phyloP scores from a whole-genome alignment of 1,140 invertebrate species.

The Watersipora subatra region DNA sequence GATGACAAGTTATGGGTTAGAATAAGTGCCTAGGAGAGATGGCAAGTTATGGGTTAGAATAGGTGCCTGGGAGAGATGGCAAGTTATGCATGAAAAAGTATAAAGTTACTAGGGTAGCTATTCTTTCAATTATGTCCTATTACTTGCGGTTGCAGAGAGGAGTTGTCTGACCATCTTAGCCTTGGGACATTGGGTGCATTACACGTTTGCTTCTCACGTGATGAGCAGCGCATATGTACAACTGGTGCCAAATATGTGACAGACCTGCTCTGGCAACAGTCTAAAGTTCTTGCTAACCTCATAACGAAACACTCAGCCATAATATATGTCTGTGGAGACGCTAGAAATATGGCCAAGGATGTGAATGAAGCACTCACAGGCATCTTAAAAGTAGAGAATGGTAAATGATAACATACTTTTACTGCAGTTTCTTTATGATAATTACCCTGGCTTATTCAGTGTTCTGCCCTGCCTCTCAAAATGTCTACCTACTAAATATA shows the following conservation, averaged over 20 bases:
- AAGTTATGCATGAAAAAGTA: too few species aligned
- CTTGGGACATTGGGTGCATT: not conserved
- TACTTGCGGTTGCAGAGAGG: not conserved
- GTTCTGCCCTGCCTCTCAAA: too few species aligned
- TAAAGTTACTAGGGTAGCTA: too few species aligned
- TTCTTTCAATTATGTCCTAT: too few species aligned
- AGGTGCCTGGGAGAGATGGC: too few species aligned
- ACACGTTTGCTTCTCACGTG: not conserved
- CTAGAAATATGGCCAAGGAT: constrained; percentile 35
- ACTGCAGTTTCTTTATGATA: too few species aligned
- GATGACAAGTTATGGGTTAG: too few species aligned
- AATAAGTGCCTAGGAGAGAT: too few species aligned
- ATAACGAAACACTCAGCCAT: constrained; percentile 4
- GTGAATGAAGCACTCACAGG: constrained; percentile 25
- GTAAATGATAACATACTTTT: too few species aligned
- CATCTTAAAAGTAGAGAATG: constrained; percentile 16
- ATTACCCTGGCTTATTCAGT: too few species aligned
- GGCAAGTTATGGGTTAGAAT: too few species aligned
- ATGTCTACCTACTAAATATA: too few species aligned
- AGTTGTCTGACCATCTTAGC: not conserved
- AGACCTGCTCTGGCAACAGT: not conserved
- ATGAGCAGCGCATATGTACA: not conserved
- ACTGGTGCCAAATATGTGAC: not conserved
- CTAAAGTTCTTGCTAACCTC: not conserved
- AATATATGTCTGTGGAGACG: constrained; percentile 39